A percentile compares a stretch with the other conserved stretches of the same genome.
These are phyloP conservation scores for Antheraea mylitta DNA, from an alignment of 1,140 invertebrate genomes.

Conservation along the genomic window DNA sequence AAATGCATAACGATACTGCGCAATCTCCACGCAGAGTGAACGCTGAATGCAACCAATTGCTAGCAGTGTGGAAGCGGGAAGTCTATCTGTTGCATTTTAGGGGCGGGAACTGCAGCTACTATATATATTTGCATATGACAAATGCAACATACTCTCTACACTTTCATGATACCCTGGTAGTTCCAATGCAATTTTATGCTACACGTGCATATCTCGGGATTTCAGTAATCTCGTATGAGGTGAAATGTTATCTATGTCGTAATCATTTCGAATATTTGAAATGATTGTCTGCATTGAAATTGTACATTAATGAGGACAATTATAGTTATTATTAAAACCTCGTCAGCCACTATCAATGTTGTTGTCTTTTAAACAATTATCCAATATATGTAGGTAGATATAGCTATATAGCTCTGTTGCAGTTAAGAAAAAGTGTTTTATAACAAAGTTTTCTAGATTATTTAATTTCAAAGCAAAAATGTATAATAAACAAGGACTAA, in stretches of 20 bases:
- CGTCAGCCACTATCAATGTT: too few species aligned
- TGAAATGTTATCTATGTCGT: neutral
- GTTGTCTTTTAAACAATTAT: too few species aligned
- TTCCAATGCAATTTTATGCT: neutral
- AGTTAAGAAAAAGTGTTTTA: too few species aligned
- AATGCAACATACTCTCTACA: neutral
- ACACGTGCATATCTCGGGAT: neutral
- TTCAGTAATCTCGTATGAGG: neutral
- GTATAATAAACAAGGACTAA: too few species aligned
- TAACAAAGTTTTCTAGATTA: too few species aligned
- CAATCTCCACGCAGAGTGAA: constrained; percentile 5
- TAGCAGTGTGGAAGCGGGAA: constrained; percentile 11
- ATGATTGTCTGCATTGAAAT: neutral
- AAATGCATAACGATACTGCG: constrained; percentile 8
- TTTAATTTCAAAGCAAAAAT: too few species aligned
- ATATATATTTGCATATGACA: neutral
- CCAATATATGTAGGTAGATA: too few species aligned
- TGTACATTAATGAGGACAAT: neutral
- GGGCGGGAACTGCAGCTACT: constrained; percentile 7
- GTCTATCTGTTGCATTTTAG: constrained; percentile 7
- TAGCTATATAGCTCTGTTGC: too few species aligned
- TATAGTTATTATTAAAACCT: neutral
- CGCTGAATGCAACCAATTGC: constrained; percentile 7
- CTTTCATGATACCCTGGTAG: constrained; percentile 9
- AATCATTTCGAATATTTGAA: neutral